Base-by-base conservation (phyloP, 2,113 vertebrate genomes). In the Gulo gulo region DNA sequence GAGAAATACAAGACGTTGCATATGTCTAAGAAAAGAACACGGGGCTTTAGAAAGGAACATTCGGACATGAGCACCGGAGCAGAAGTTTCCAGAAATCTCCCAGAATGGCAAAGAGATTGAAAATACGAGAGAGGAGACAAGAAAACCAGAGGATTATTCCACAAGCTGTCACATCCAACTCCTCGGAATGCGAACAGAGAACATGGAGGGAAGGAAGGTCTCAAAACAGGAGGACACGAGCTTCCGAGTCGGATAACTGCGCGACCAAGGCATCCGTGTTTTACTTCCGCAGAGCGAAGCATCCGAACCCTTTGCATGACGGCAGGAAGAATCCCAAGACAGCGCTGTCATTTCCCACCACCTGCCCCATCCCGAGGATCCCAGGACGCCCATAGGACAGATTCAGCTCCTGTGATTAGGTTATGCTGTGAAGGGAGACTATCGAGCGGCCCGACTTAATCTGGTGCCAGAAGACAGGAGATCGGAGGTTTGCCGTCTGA, bases 261-360 rank as follows among this genome's bases (percentile, higher is more conserved):
- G 18, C 42, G 14, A 45, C 2, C 6, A 1, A 0, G 12, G 31
- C 4, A 0, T 81, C 59, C 7, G 4, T 42, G 74, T 55, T 26
- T 12, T 45, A 26, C 13, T 69, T 67, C 23, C 80, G 55, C 15
- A n/a, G 65, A 63, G 52, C 61, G 21, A 84, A 45, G 24, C 2
- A 42, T 67, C 93, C 52, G 69, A 29, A 3, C 59, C 26, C 29
- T 31, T 23, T 12, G 69, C 1, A 11, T 39, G 18, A 7, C 0
- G 7, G 36, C 20, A 18, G 61, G 92, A 29, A 52, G 50, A 61
- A 52, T 76, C 63, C 85, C 42, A 67, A 81, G 36, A 42, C 10
- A 24, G 26, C 1, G 39, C 45, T 14, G 1, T 39, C 18, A 2
- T 47, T 39, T 81, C 29, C 73, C 3, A 4, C 39, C 16, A 13